These are phyloP conservation scores for Aphelenchoides fujianensis DNA, from an alignment of 1,140 invertebrate species.

Conservation along the genomic window DNA sequence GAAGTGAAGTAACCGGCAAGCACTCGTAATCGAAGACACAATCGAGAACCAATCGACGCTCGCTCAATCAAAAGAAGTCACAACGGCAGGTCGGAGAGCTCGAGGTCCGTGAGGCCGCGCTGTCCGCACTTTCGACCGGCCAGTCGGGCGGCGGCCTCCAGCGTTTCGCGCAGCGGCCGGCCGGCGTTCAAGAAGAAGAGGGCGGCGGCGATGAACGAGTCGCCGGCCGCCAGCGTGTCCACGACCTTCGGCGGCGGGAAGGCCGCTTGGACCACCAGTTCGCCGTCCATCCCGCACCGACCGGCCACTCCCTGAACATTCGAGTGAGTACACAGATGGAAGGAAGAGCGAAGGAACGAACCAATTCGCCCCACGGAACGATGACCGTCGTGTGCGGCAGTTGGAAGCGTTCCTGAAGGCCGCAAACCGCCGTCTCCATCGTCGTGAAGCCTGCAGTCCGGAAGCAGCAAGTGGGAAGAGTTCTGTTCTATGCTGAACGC, in stretches of 20 bases:
- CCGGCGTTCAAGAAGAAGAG: constrained; percentile 27
- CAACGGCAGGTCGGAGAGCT: too few species aligned
- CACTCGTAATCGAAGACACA: too few species aligned
- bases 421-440: constrained; percentile 36
- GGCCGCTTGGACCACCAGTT: constrained; percentile 33
- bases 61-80: too few species aligned
- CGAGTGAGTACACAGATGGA: too few species aligned
- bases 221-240: constrained; percentile 42
- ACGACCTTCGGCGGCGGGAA: constrained; percentile 18
- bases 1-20: too few species aligned
- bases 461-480: background rate
- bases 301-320: constrained; percentile 28
- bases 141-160: constrained; percentile 21
- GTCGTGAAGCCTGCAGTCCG: constrained; percentile 38
- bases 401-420: constrained; percentile 15
- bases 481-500: constrained; percentile 17
- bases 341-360: constrained; percentile 23
- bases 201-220: constrained; percentile 36
- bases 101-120: constrained; percentile 30
- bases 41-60: too few species aligned
- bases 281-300: too few species aligned
- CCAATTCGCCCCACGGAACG: constrained; percentile 41
- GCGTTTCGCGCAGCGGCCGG: constrained; percentile 26
- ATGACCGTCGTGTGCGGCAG: constrained; percentile 29
- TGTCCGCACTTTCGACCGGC: constrained; percentile 36